Evolutionary conservation across 2,888 invertebrate species (phyloP).

Genomic region (Norana najaformis): DNA sequence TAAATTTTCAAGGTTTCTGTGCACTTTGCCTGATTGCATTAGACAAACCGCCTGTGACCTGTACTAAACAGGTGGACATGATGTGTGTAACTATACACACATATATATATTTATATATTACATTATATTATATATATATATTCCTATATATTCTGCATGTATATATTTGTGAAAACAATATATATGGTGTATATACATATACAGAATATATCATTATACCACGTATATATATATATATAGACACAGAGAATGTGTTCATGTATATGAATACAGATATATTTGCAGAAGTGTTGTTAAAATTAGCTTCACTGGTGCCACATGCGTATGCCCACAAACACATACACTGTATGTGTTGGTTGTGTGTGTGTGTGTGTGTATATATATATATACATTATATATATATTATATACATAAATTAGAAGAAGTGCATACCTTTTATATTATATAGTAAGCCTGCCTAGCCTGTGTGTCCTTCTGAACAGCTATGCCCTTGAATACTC

Average conservation of each 20-base stretch:
- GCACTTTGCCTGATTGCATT: too few species aligned
- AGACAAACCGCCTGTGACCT: too few species aligned
- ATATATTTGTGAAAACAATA: neutral
- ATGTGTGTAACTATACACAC: neutral
- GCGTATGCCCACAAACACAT: too few species aligned
- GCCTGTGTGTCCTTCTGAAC: neutral
- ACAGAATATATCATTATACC: neutral
- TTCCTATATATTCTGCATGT: neutral
- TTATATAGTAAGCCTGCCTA: neutral
- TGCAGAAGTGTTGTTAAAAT: neutral
- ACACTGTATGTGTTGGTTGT: too few species aligned
- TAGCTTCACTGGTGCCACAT: too few species aligned
- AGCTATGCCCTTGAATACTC: neutral
- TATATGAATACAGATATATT: conserved; percentile 4
- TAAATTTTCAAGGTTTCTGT: too few species aligned
- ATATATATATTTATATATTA: neutral
- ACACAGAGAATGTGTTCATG: neutral
- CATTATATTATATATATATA: neutral
- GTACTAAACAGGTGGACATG: too few species aligned
- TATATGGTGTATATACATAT: neutral
- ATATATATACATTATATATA: too few species aligned
- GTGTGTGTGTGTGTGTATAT: too few species aligned
- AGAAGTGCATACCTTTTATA: too few species aligned
- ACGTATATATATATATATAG: neutral
- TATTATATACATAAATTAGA: too few species aligned